Evolutionary conservation across 2,113 vertebrate species (phyloP), one percentile per base, ranked within the genome.

Genomic region (Sorex araneus): DNA sequence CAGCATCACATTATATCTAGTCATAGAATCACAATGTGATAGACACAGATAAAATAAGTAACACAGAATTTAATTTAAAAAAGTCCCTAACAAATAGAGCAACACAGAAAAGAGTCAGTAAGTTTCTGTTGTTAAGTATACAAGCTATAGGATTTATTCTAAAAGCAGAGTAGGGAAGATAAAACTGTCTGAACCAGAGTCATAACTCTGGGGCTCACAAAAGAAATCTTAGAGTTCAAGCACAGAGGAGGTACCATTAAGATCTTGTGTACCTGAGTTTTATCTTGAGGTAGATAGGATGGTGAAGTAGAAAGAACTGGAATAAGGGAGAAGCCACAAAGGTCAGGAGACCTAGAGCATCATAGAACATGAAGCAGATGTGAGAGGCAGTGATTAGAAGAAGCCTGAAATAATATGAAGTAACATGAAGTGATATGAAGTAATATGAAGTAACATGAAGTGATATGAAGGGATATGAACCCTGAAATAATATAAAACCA

Each of bases 1-100:
- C 25, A 23, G 86, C n/a, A 74, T 3, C n/a, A 50, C 23, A 93
- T 93, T 91, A 78, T 69, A 32, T 92, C 77, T 32, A 95, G 54
- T 75, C 28, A 60, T 15, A 79, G 32, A 94, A 63, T 91, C 3
- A 86, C 71, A 93, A 84, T 54, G 18, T 40, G 50, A 93, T 13
- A 84, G 28, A 36, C 19, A 74, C 28, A 0, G 32, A 90, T n/a
- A 16, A 94, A 77, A 86, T 9, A 32, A 28, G 13, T 79, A 69
- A 19, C 7, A 32, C 1, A n/a, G 15, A 32, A 32, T 54, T 89
- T 75, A 57, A 79, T 87, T 82, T 83, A 50, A 36, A 63, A 64
- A 66, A 66, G 66, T 27, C 45, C 15, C 8, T 93, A 89, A 89
- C 30, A 70, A 92, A 78, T 84, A 85, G 78, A 90, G 80, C 18